A percentile compares a stretch with the other conserved stretches of the same genome.
Conservation (phyloP, 2,888 invertebrate genomes). For the Callyntrura sp. region DNA sequence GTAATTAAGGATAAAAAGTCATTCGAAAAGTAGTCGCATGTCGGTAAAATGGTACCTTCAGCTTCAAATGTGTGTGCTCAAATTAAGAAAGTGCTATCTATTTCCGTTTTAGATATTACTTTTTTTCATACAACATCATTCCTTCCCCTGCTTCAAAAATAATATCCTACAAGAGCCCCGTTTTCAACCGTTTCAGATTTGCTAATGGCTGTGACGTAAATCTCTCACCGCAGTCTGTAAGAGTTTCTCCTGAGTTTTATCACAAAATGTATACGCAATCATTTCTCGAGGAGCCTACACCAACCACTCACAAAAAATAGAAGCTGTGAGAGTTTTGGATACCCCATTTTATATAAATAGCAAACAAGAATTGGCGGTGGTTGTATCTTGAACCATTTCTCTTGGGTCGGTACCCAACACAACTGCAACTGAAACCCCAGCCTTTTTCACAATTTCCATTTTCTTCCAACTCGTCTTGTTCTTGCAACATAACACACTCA, state of each 20-base stretch:
- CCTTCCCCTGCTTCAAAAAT: neutral
- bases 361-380: neutral
- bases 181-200: neutral
- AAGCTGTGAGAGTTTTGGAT: neutral
- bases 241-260: slow-evolving; percentile 8
- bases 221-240: neutral
- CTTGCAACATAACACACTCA: neutral
- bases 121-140: neutral
- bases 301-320: slow-evolving; percentile 1
- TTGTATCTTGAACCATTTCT: neutral
- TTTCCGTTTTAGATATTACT: too few species aligned
- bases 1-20: too few species aligned
- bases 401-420: too few species aligned
- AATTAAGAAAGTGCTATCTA: too few species aligned
- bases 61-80: too few species aligned
- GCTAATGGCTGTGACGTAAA: slow-evolving; percentile 39
- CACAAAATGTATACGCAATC: too few species aligned
- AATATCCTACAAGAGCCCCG: neutral
- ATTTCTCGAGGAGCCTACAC: too few species aligned
- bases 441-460: slow-evolving; percentile 20
- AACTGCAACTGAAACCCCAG: too few species aligned
- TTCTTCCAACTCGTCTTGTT: neutral
- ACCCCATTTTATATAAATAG: slow-evolving; percentile 24
- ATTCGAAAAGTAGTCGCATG: too few species aligned
- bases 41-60: too few species aligned